Base-by-base conservation (phyloP, 2,113 vertebrate genomes). In the Procavia capensis region DNA sequence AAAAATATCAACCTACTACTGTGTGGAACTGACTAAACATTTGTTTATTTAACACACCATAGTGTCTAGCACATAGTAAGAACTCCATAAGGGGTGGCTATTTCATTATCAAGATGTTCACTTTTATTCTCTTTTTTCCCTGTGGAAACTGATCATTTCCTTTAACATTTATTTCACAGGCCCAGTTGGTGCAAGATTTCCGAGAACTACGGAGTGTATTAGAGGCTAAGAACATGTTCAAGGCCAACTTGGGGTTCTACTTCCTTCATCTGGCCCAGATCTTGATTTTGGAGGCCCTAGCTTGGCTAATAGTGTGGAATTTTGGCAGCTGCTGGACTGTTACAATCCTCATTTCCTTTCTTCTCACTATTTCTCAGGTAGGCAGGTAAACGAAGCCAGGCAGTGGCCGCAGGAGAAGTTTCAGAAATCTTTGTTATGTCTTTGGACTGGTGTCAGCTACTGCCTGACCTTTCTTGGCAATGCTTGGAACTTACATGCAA, bases 291-390 rank as follows among this genome's bases (percentile, higher is more conserved):
- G 99, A 99, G 97, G 95, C 95, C 81, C 34, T 99, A 63, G 99
- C 99, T 50, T 99, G 99, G 98, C 78, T 99, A 36, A 97, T 98
- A n/a, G 50, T 99, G 78, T 98, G 83, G 81, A 90, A 98, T 89
- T 99, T 98, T 0, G 99, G 99, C 10, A 99, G 97, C 0, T 98
- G 99, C 85, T 99, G 99, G 99, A 98, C 96, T 31, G 82, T 97
- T 57, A 99, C 99, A 0, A 74, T 99, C 36, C 66, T 99, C 27
- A 97, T 98, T 43, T 85, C 98, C 10, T 59, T 98, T 86, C 94
- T 99, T 57, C 98, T 99, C 88, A 96, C 98, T 9, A 98, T 98
- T 9, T 98, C 99, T 93, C 99, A 99, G 99, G 99, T 99, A 97
- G 97, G 98, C 45, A 74, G 6, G 1, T 61, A 47, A 8, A 6